Evolutionary conservation across 2,113 vertebrate species (phyloP).

Genomic region (Eleginops maclovinus): DNA sequence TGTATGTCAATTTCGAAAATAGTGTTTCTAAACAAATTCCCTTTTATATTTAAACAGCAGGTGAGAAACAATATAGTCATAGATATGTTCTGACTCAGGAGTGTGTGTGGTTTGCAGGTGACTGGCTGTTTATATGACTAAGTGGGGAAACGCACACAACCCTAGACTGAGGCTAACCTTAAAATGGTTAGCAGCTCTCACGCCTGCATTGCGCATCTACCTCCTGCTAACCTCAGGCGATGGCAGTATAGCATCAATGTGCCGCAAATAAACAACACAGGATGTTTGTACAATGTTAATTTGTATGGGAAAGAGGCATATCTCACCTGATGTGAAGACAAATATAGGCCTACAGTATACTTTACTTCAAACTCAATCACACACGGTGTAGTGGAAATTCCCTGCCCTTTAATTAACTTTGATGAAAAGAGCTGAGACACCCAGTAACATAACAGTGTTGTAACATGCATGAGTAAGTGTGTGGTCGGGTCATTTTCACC

Average conservation of each 20-base stretch:
- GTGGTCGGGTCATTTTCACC: constrained; percentile 37
- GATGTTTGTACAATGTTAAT: constrained; percentile 67
- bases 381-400: constrained; percentile 48
- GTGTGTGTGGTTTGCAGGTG: constrained; percentile 67
- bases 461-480: constrained; percentile 32
- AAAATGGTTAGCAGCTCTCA: constrained; percentile 64
- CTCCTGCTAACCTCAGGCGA: constrained; percentile 61
- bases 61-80: neutral
- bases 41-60: neutral
- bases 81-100: constrained; percentile 11
- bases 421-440: constrained; percentile 50
- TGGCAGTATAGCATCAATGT: constrained; percentile 48
- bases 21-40: neutral
- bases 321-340: constrained; percentile 52
- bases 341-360: constrained; percentile 17
- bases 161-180: constrained; percentile 67
- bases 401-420: constrained; percentile 48
- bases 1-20: neutral
- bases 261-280: constrained; percentile 68
- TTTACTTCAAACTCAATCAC: constrained; percentile 40
- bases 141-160: constrained; percentile 49
- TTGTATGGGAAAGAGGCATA: constrained; percentile 45
- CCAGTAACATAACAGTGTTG: constrained; percentile 24
- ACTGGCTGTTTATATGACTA: constrained; percentile 63
- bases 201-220: constrained; percentile 27